Evolutionary conservation across 2,797 vertebrate species (phyloP).

Genomic region (Aplochiton taeniatus): DNA sequence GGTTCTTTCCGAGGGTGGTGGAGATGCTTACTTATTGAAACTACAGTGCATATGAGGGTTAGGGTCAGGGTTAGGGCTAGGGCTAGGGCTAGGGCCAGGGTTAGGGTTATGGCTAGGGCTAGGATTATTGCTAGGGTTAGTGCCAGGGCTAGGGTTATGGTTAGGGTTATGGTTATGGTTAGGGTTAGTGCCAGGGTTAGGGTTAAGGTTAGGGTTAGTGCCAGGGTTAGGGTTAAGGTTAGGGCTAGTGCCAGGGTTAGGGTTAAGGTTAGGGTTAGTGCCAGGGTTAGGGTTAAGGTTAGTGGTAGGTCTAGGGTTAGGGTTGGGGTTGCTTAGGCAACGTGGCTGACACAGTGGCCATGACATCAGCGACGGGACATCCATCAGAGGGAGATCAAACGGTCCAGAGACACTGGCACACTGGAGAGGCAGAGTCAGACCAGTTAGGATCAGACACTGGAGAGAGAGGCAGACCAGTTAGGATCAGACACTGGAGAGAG

Average conservation of each 20-base stretch:
- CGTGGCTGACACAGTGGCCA: no score
- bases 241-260: not conserved
- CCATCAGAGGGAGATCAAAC: no score
- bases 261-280: not conserved
- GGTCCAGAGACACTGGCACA: no score
- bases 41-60: no score
- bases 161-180: no score
- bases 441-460: no score
- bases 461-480: no score
- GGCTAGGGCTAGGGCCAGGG: not conserved
- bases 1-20: constrained; percentile 3
- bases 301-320: not conserved
- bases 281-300: not conserved
- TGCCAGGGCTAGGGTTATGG: not conserved
- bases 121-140: no score
- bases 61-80: not conserved
- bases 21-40: constrained; percentile 11
- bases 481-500: no score
- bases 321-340: not conserved
- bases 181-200: not conserved
- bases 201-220: not conserved
- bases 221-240: not conserved
- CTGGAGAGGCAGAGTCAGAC: no score
- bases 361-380: no score
- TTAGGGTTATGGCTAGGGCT: no score